Evolutionary conservation across 2,888 invertebrate species (phyloP), one percentile per base, ranked within the genome.

Genomic region (Adineta ricciae): DNA sequence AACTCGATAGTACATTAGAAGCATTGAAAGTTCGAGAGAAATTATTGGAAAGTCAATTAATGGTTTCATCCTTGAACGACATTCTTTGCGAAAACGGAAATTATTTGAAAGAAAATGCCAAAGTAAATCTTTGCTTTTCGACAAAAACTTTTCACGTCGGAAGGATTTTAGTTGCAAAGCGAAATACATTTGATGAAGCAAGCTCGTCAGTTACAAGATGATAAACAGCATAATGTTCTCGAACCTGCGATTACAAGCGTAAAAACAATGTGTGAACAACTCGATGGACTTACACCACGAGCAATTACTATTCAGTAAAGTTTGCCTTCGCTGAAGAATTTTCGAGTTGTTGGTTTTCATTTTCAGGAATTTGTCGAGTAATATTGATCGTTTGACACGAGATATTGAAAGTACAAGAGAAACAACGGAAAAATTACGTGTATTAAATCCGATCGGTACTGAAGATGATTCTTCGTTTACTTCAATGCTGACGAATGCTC

Each of bases 51-150:
- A 78, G 41, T 78, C 78, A 78, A 41, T n/a, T 78, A 9, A 41
- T 78, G 38, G 78, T 38, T n/a, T 41, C 78, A 41, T 78, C 78
- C 38, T n/a, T 78, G 21, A 78, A 78, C n/a, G 78, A 78, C 41
- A n/a, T 78, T n/a, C 38, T 41, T 41, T 78, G 78, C 41, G 78
- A 78, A 78, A 78, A 78, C 41, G 78, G 38, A 38, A 78, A 78
- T 78, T 78, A 78, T 78, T 24, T 78, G 1, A 78, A 78, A 78
- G 78, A 78, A 78, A 78, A 78, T 78, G 78, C 78, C 16, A 78
- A 78, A 78, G 78, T 78, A 78, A 3, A n/a, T n/a, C n/a, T n/a
- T n/a, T n/a, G n/a, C n/a, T n/a, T n/a, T n/a, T n/a, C n/a, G n/a
- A n/a, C n/a, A n/a, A n/a, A n/a, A n/a, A n/a, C n/a, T n/a, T n/a